phyloP scores from a whole-genome alignment of 2,797 vertebrate species.

The Lutjanus argentimaculatus region DNA sequence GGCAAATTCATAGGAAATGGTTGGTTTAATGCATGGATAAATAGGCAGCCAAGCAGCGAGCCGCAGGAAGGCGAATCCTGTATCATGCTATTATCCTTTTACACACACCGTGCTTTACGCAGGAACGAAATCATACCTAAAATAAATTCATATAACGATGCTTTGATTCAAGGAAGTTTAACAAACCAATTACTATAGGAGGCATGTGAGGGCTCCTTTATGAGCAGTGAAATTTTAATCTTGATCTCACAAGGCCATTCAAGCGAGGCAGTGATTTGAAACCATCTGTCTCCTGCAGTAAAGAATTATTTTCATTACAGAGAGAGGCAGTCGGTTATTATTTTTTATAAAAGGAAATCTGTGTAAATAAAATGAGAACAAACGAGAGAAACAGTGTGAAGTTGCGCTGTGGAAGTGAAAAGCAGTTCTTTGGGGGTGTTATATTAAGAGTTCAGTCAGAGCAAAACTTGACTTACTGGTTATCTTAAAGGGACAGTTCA shows the following conservation, averaged over 20 bases:
- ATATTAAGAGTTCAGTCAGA: neutral
- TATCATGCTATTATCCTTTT: constrained; percentile 12
- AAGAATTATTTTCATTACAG: constrained; percentile 14
- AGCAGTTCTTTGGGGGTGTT: neutral
- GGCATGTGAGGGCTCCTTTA: neutral
- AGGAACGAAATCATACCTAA: neutral
- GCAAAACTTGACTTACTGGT: neutral
- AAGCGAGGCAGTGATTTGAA: constrained; percentile 15
- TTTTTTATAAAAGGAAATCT: constrained; percentile 14
- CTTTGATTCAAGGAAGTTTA: constrained; percentile 3
- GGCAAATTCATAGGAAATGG: constrained; percentile 28
- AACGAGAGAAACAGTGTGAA: neutral
- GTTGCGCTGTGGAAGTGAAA: neutral
- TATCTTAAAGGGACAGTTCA: no score
- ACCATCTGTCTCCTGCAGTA: constrained; percentile 14
- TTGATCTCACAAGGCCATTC: constrained; percentile 32
- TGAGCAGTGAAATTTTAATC: neutral
- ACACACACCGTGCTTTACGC: neutral
- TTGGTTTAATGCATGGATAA: constrained; percentile 51
- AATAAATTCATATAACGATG: constrained; percentile 1
- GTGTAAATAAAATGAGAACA: neutral
- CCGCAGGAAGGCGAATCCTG: neutral
- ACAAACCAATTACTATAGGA: neutral
- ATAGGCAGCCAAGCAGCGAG: constrained; percentile 19
- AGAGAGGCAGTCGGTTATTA: neutral